phyloP scores from a whole-genome alignment of 2,888 invertebrate species.

The Ommatoiulus sabulosus region DNA sequence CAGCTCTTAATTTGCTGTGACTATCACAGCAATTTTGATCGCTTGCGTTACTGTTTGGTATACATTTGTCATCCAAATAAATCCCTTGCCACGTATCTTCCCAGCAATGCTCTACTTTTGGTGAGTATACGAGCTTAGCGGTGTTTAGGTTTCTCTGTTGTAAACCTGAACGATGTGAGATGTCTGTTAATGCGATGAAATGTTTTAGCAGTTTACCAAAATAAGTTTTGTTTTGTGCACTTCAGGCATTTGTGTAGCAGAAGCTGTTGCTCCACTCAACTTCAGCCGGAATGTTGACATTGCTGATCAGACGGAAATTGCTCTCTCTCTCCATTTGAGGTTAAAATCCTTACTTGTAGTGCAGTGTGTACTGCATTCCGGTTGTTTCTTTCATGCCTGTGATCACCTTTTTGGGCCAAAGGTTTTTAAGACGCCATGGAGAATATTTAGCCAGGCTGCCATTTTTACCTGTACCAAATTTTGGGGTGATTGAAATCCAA shows the following conservation, averaged over 20 bases:
- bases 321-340: slow-evolving; percentile 59
- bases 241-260: slow-evolving; percentile 58
- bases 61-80: slow-evolving; percentile 27
- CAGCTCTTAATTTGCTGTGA: slow-evolving; percentile 25
- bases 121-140: slow-evolving; percentile 22
- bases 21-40: background rate
- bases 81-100: background rate
- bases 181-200: slow-evolving; percentile 25
- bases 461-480: slow-evolving; percentile 16
- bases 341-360: slow-evolving; percentile 59
- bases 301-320: slow-evolving; percentile 53
- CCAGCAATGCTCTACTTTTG: background rate
- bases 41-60: background rate
- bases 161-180: background rate
- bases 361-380: slow-evolving; percentile 56
- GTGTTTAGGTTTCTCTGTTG: slow-evolving; percentile 33
- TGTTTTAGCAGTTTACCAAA: slow-evolving; percentile 48
- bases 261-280: slow-evolving; percentile 55
- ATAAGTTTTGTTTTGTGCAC: slow-evolving; percentile 60
- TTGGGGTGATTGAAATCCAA: background rate
- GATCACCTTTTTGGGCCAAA: slow-evolving; percentile 27
- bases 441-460: slow-evolving; percentile 5
- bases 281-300: slow-evolving; percentile 55
- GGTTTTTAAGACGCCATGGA: background rate
- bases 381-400: slow-evolving; percentile 54